Evolutionary conservation across 2,797 vertebrate species (phyloP), one percentile per base, ranked within the genome.

Genomic region (Halcyon badia): DNA sequence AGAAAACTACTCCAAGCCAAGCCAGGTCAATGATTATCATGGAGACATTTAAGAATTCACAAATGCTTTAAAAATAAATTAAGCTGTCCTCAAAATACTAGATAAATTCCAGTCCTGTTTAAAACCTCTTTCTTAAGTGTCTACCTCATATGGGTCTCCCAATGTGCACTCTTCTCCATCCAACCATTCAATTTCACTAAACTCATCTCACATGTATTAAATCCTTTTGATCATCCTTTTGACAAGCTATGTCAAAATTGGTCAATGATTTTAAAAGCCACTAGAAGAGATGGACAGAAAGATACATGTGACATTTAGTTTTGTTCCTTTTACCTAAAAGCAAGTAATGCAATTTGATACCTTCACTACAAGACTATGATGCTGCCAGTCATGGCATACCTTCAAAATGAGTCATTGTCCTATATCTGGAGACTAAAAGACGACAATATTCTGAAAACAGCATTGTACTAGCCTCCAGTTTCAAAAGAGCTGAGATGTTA

Each of bases 61-160:
- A 79, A 54, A 77, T 37, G 26, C 8, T 61, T 89, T 30, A 39
- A 89, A 92, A 92, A 72, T 61, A 58, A 54, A 87, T 33, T 60
- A 39, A 49, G 14, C 28, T 61, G 9, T 64, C 33, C 24, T 51
- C 70, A 15, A 33, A 49, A 13, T 19, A 48, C 12, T 61, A 37
- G 21, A 61, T 60, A 31, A 61, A 44, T 48, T 64, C 11, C 28
- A 31, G 8, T 14, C 12, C 26, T 46, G 5, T 70, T 91, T 70
- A 22, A 69, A 90, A 58, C 10, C 11, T 26, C 33, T 5, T 24
- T 33, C 42, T 64, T 91, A 11, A 72, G 10, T 11, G 14, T 49
- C 33, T 87, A 14, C 11, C 46, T 76, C 2, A 0, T 52, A 61
- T 15, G 25, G 20, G 6, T 6, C 20, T 77, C 42, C 18, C 37